A percentile compares a stretch with the other conserved stretches of the same genome.
Conservation (phyloP, 2,113 vertebrate species). For the Morone saxatilis region DNA sequence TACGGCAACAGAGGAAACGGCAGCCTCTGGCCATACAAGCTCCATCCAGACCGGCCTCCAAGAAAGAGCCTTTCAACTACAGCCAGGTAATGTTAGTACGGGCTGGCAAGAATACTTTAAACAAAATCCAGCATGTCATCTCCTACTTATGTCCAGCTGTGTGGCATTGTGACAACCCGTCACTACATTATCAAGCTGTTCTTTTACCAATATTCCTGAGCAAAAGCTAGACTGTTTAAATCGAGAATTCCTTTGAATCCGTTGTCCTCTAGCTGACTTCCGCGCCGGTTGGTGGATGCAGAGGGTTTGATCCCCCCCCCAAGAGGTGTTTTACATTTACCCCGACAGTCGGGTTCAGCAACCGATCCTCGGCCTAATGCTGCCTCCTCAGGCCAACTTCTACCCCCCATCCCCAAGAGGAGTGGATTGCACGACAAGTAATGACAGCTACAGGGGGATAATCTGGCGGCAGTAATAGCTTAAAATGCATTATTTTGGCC, state of each 20-base stretch:
- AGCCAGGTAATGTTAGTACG: conserved; percentile 88
- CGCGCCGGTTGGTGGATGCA: conserved; percentile 88
- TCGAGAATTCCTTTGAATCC: not conserved
- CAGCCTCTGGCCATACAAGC: conserved; percentile 95
- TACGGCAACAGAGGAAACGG: conserved; percentile 95
- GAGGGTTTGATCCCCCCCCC: conserved; percentile 93
- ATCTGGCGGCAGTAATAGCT: conserved; percentile 93
- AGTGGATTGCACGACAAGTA: conserved; percentile 98
- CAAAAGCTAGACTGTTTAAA: not conserved
- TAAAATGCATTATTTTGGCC: not conserved
- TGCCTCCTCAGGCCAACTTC: conserved; percentile 97
- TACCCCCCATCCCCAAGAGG: conserved; percentile 94
- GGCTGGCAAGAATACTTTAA: not conserved
- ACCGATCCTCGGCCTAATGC: conserved; percentile 95
- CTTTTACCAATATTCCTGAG: not conserved
- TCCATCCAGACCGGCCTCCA: conserved; percentile 96
- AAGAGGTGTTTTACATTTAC: conserved; percentile 96
- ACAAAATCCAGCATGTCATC: conserved; percentile 17
- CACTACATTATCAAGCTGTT: not conserved
- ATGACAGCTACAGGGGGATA: conserved; percentile 95
- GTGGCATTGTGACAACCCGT: not conserved
- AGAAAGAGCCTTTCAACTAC: conserved; percentile 95
- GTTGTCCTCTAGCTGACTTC: conserved; percentile 86
- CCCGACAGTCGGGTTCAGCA: conserved; percentile 97
- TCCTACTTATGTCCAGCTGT: not conserved